Percentiles rank a stretch among this genome's conserved stretches.
phyloP scores from a whole-genome alignment of 2,797 vertebrate genomes.

The Hafferia zeledoni region DNA sequence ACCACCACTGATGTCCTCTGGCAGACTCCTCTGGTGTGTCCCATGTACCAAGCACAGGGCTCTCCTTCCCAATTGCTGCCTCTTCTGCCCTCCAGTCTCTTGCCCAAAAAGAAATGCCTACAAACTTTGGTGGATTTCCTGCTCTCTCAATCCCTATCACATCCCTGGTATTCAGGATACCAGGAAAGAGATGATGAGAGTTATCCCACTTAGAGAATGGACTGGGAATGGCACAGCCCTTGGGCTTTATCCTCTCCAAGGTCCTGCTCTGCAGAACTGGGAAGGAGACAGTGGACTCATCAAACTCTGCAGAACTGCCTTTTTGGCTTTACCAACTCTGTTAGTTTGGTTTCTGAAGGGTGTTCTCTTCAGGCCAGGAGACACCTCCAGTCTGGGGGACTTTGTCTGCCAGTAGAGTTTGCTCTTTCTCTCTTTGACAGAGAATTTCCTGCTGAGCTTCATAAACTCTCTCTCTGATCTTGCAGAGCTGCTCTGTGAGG shows the following conservation, averaged over 20 bases:
- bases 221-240: neutral
- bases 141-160: neutral
- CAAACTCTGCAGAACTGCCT: neutral
- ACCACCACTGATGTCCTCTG: neutral
- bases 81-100: neutral
- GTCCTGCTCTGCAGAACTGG: neutral
- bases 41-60: neutral
- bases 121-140: neutral
- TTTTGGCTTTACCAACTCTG: neutral
- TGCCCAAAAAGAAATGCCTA: neutral
- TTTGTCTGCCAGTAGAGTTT: neutral
- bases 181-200: neutral
- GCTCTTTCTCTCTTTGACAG: neutral
- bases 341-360: neutral
- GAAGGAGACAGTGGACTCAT: neutral
- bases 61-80: neutral
- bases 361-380: neutral
- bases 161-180: neutral
- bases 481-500: neutral
- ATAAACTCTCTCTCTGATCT: neutral
- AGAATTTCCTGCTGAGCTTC: neutral
- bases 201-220: neutral
- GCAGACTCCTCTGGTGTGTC: neutral
- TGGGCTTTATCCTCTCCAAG: neutral
- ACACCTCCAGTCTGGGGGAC: neutral